A percentile compares a stretch with the other conserved stretches of the same genome.
phyloP scores from a whole-genome alignment of 2,888 invertebrate species.

The Imbricaverruca yamaguchii region DNA sequence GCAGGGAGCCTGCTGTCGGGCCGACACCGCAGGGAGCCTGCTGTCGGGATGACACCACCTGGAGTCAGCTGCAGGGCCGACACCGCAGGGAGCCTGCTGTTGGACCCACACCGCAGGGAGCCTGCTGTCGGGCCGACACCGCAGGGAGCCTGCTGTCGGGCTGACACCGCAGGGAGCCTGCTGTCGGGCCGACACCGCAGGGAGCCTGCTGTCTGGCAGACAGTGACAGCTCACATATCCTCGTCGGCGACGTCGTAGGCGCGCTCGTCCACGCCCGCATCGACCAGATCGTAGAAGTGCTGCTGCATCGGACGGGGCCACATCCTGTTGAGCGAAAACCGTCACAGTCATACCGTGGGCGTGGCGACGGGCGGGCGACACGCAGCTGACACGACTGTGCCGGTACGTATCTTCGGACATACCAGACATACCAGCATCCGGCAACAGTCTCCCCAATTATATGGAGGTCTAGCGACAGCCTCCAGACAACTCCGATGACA shows the following conservation, averaged over 20 bases:
- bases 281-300: slow-evolving; percentile 2
- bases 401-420: background rate
- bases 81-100: no score
- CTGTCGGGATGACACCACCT: no score
- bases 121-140: no score
- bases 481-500: background rate
- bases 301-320: slow-evolving; percentile 19
- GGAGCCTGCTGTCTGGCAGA: no score
- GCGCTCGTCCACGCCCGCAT: background rate
- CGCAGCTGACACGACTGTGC: background rate
- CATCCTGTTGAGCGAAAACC: background rate
- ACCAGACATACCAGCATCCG: background rate
- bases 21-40: no score
- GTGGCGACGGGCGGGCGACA: background rate
- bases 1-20: no score
- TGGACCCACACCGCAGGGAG: no score
- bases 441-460: background rate
- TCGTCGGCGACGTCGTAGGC: background rate
- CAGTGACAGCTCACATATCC: background rate
- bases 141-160: no score
- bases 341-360: background rate
- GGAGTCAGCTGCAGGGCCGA: no score
- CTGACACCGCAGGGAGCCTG: no score
- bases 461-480: background rate
- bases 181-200: no score